Percentiles rank a stretch among this genome's conserved stretches.
These are phyloP conservation scores for Athene noctua DNA, from an alignment of 2,113 vertebrate species.

Conservation along the genomic window DNA sequence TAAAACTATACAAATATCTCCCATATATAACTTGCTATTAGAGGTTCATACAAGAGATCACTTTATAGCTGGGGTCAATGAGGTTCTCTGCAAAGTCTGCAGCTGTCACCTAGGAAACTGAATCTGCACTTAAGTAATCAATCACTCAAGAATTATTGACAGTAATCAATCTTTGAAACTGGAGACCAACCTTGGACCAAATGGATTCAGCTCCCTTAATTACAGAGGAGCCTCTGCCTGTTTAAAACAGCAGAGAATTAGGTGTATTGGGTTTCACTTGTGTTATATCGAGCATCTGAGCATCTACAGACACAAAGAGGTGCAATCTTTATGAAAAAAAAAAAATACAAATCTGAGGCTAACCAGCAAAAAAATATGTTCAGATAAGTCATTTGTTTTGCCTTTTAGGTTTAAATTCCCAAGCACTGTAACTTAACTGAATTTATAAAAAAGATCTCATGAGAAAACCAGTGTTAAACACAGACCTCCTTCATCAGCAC, in stretches of 20 bases:
- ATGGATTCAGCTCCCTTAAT: not conserved
- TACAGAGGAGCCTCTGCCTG: not conserved
- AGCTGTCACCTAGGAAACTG: conserved; percentile 30
- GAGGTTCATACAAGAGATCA: not conserved
- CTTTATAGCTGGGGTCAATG: not conserved
- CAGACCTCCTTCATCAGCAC: not conserved
- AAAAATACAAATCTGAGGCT: not conserved
- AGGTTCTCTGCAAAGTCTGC: conserved; percentile 1
- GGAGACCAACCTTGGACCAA: not conserved
- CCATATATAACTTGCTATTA: not conserved
- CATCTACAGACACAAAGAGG: not conserved
- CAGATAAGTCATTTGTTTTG: not conserved
- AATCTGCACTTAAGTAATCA: conserved; percentile 6
- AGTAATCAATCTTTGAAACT: not conserved
- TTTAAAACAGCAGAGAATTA: not conserved
- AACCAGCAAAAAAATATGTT: not conserved
- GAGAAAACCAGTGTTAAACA: not conserved
- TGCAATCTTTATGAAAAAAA: not conserved
- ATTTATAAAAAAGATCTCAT: not conserved
- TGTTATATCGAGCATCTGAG: not conserved
- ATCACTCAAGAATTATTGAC: not conserved
- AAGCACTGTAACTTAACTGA: not conserved
- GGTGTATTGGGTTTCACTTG: not conserved
- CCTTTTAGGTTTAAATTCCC: not conserved
- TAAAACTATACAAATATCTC: not conserved